A percentile compares a stretch with the other conserved stretches of the same genome.
phyloP scores from a whole-genome alignment of 1,140 invertebrate species.

The Drosophila persimilis region DNA sequence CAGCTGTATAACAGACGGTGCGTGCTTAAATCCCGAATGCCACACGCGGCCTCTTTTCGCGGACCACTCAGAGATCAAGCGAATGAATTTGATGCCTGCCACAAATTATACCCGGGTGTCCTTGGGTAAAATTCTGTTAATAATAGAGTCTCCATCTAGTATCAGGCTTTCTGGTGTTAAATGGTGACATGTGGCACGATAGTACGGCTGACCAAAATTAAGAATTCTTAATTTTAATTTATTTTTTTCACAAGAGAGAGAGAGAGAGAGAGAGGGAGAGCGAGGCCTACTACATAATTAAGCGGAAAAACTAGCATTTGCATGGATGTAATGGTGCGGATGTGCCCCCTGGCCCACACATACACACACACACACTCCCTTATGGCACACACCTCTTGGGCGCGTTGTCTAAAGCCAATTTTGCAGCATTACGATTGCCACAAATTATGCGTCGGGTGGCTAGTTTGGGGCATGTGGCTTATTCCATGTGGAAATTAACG shows the following conservation, averaged over 20 bases:
- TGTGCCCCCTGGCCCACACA: slow-evolving; percentile 19
- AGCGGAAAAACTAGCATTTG: slow-evolving; percentile 29
- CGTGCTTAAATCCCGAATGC: slow-evolving; percentile 54
- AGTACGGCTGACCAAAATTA: slow-evolving; percentile 41
- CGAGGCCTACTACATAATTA: slow-evolving; percentile 12
- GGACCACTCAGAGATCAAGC: background rate
- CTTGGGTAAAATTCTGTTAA: background rate
- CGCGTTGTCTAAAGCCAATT: slow-evolving; percentile 52
- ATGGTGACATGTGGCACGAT: slow-evolving; percentile 23
- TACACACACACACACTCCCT: background rate
- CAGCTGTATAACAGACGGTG: slow-evolving; percentile 36
- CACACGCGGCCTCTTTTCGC: background rate
- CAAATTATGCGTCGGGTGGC: slow-evolving; percentile 42
- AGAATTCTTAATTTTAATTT: slow-evolving; percentile 61
- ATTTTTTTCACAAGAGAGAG: slow-evolving; percentile 14
- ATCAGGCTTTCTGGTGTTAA: slow-evolving; percentile 51
- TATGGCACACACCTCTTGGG: background rate
- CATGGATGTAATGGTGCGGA: slow-evolving; percentile 27
- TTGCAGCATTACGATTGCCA: slow-evolving; percentile 41
- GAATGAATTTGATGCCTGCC: slow-evolving; percentile 6
- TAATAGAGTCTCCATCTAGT: background rate
- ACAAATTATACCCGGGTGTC: no score
- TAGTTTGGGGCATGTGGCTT: slow-evolving; percentile 4
- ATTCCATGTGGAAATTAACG: slow-evolving; percentile 77
- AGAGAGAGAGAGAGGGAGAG: background rate